Percentiles rank a stretch among this genome's conserved stretches.
Conservation (phyloP, 1,140 invertebrate genomes). For the Bombus affinis region DNA sequence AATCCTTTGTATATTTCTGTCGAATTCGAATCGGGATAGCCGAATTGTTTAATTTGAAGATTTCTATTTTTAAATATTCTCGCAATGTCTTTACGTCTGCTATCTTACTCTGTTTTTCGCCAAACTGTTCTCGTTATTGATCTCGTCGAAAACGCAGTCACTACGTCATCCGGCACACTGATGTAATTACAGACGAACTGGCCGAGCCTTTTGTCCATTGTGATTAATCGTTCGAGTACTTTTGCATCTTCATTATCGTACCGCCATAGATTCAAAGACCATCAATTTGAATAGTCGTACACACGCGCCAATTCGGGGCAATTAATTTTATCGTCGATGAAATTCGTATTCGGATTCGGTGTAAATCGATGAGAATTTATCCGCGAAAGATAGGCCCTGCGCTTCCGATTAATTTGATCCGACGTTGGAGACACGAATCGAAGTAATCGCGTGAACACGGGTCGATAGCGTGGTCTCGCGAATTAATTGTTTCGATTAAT, state of each 20-base stretch:
- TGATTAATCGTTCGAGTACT: not conserved
- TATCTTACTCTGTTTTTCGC: not conserved
- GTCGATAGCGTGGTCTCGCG: not conserved
- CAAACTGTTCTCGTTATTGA: conserved; percentile 1
- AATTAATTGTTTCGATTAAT: conserved; percentile 9
- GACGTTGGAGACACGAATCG: not conserved
- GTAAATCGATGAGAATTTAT: not conserved
- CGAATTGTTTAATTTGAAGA: not conserved
- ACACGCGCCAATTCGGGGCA: too few species aligned
- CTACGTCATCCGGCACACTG: not conserved
- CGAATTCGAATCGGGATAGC: not conserved
- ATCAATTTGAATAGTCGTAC: not conserved
- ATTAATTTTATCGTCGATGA: not conserved
- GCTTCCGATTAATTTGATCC: not conserved
- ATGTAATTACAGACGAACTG: conserved; percentile 22
- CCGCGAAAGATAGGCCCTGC: not conserved
- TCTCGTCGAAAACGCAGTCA: not conserved
- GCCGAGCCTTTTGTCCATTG: not conserved
- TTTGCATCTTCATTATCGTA: not conserved
- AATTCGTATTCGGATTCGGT: not conserved
- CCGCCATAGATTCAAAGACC: not conserved
- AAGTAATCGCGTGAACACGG: not conserved
- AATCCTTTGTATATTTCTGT: not conserved
- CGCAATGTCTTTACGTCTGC: not conserved
- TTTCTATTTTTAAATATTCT: not conserved